These are phyloP conservation scores for Neuroscelio doddi DNA, from an alignment of 2,888 invertebrate genomes.

Conservation along the genomic window DNA sequence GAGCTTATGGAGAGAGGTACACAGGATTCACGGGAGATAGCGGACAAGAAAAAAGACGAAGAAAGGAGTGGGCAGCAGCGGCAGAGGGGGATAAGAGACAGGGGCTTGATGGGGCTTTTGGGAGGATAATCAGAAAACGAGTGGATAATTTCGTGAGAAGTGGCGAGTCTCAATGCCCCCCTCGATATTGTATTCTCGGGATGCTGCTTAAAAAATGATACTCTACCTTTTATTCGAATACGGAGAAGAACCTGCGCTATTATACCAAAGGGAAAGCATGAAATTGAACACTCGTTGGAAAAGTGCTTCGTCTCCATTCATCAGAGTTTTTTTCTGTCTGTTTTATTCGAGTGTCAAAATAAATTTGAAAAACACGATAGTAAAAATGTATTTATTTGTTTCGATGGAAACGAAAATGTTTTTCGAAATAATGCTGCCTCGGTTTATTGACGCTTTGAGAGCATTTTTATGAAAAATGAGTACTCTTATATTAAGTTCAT, in stretches of 20 bases:
- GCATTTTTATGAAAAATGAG: background rate
- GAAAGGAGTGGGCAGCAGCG: background rate
- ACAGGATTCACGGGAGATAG: background rate
- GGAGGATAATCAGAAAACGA: slow-evolving; percentile 21
- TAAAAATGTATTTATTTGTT: no score
- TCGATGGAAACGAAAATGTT: no score
- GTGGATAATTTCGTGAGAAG: slow-evolving; percentile 36
- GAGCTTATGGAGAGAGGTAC: background rate
- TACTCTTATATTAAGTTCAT: no score
- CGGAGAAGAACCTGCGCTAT: no score
- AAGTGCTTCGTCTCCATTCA: no score
- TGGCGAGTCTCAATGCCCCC: no score
- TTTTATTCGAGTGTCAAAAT: slow-evolving; percentile 14
- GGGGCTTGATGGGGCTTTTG: no score
- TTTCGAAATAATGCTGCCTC: no score
- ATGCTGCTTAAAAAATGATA: slow-evolving; percentile 18
- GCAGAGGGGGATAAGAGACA: background rate
- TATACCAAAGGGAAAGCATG: slow-evolving; percentile 13
- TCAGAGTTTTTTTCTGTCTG: no score
- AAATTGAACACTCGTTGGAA: slow-evolving; percentile 30
- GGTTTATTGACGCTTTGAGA: background rate
- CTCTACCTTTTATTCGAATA: background rate
- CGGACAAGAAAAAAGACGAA: no score
- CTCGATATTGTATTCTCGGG: no score
- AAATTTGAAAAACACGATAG: background rate